A percentile compares a stretch with the other conserved stretches of the same genome.
Evolutionary conservation across 1,140 invertebrate genomes (phyloP).

Genomic region (Dendrolimus punctatus): DNA sequence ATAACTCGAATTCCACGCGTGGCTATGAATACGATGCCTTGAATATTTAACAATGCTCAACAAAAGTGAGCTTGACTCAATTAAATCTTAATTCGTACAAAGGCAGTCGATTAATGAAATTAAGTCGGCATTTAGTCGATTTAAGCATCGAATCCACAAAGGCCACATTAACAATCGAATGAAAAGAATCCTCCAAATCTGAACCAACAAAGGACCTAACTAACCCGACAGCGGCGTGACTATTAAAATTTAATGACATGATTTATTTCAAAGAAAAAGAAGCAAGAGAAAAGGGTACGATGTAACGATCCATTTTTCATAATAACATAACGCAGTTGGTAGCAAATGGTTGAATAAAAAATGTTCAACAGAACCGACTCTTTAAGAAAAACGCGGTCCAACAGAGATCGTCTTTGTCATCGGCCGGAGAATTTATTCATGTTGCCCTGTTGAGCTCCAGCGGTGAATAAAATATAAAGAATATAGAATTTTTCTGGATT

Average conservation of each 20-base stretch:
- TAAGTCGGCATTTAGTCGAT: constrained; percentile 67
- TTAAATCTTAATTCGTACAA: constrained; percentile 70
- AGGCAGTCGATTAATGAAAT: constrained; percentile 68
- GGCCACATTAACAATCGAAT: constrained; percentile 64
- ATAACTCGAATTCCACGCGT: constrained; percentile 58
- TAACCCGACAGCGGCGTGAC: constrained; percentile 61
- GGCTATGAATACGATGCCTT: constrained; percentile 40
- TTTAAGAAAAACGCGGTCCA: constrained; percentile 65
- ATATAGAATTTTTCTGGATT: constrained; percentile 69
- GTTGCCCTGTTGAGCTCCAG: constrained; percentile 64
- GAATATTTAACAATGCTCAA: constrained; percentile 17
- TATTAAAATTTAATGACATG: constrained; percentile 72
- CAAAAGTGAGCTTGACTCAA: constrained; percentile 46
- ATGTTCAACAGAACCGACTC: constrained; percentile 65
- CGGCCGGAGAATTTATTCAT: constrained; percentile 63
- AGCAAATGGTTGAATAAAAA: constrained; percentile 71
- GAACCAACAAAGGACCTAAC: constrained; percentile 63
- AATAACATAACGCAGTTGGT: constrained; percentile 62
- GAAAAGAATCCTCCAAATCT: constrained; percentile 49
- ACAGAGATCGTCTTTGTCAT: constrained; percentile 62
- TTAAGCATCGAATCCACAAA: constrained; percentile 60
- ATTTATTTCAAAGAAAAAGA: constrained; percentile 59
- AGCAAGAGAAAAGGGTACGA: constrained; percentile 67
- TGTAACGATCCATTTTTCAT: constrained; percentile 71
- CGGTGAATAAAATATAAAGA: constrained; percentile 67